Percentiles rank a stretch among this genome's conserved stretches.
These are phyloP conservation scores for Pseudoips prasinana DNA, from an alignment of 2,888 invertebrate species.

Conservation along the genomic window DNA sequence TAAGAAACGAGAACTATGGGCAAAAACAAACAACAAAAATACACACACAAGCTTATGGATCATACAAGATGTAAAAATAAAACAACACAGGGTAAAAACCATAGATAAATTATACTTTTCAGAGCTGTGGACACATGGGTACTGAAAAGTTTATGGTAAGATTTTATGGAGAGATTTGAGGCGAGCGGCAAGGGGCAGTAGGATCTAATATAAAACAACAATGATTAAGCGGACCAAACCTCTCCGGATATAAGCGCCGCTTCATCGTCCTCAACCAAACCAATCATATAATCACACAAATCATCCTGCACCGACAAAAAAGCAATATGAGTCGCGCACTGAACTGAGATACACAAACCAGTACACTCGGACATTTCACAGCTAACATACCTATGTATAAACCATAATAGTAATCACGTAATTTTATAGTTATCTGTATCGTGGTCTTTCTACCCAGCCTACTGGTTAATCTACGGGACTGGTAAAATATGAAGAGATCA, in stretches of 20 bases:
- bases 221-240: constrained; percentile 60
- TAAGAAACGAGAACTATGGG: too few relatives aligned
- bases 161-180: constrained; percentile 37
- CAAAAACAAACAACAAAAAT: too few relatives aligned
- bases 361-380: background rate
- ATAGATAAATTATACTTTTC: constrained; percentile 16
- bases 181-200: constrained; percentile 42
- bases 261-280: constrained; percentile 81
- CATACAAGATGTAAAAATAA: constrained; percentile 21
- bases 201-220: constrained; percentile 38
- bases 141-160: constrained; percentile 13
- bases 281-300: constrained; percentile 82
- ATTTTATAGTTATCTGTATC: too few relatives aligned
- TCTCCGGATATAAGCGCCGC: constrained; percentile 75
- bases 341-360: constrained; percentile 3
- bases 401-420: too few relatives aligned
- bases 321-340: constrained; percentile 36
- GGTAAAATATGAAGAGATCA: too few relatives aligned
- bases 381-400: too few relatives aligned
- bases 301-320: constrained; percentile 79
- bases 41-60: constrained; percentile 4
- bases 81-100: constrained; percentile 26
- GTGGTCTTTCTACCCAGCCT: too few relatives aligned
- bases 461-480: too few relatives aligned
- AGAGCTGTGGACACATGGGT: constrained; percentile 15